Conservation (phyloP, 2,888 invertebrate species). For the Meghimatium bilineatum region DNA sequence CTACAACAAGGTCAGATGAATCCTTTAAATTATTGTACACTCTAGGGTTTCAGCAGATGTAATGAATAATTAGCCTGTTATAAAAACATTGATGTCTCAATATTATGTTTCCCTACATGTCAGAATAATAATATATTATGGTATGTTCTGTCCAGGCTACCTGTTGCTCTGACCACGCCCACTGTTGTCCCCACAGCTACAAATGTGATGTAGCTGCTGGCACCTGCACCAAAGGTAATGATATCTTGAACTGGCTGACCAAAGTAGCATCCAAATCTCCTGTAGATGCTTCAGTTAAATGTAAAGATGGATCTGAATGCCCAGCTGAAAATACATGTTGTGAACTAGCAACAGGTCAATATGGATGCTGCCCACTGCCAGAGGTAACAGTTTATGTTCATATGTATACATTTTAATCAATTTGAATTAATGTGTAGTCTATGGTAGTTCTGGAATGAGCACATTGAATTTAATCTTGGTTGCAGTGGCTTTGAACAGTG, state of each 20-base stretch:
- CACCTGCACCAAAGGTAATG: constrained; percentile 55
- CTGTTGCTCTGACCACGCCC: constrained; percentile 71
- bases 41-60: too few species aligned
- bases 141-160: constrained; percentile 59
- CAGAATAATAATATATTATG: too few species aligned
- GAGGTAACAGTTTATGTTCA: constrained; percentile 53
- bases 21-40: too few species aligned
- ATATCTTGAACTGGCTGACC: constrained; percentile 26
- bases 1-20: too few species aligned
- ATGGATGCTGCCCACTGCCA: constrained; percentile 73
- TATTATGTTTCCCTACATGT: too few species aligned
- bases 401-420: not conserved
- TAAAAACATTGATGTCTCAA: too few species aligned
- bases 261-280: not conserved
- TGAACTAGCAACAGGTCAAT: constrained; percentile 58
- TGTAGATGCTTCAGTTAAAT: constrained; percentile 47
- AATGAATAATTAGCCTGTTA: too few species aligned
- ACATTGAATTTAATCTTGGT: too few species aligned
- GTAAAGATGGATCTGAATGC: constrained; percentile 57
- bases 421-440: too few species aligned
- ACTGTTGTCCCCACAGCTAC: constrained; percentile 71
- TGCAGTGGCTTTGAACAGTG: too few species aligned
- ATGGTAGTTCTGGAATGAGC: too few species aligned
- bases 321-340: constrained; percentile 66
- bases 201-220: constrained; percentile 62